Base-by-base conservation (phyloP, 2,113 vertebrate genomes). In the Dicerorhinus sumatrensis region DNA sequence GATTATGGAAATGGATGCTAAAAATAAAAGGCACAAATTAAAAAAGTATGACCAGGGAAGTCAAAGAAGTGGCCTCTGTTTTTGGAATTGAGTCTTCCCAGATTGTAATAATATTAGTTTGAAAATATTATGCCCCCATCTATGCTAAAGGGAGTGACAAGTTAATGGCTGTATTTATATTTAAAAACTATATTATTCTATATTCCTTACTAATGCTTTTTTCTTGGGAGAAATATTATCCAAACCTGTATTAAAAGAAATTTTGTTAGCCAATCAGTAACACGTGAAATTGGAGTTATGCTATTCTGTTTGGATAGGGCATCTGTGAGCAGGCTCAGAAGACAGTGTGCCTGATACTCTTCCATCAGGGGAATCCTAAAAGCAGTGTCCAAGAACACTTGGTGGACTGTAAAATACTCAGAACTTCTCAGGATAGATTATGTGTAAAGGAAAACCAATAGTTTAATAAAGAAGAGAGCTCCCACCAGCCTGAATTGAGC, bases 21-120 rank as follows among this genome's bases (percentile, higher is more conserved):
- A 97, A 97, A 98, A 96, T 97, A 80, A 84, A 92, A 95, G 23
- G 91, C n/a, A 97, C 89, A 97, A 96, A 31, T 94, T 12, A 97
- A 91, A 85, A 97, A 98, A 69, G 79, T 72, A 95, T 95, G 85
- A 92, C 8, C 23, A 72, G 36, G 25, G 17, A 86, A 88, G 72
- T 92, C n/a, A 63, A 94, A 81, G 46, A 36, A 86, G 21, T 56
- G 18, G 1, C 8, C 62, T 58, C 7, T 80, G 17, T 25, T 91
- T 96, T 65, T 67, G 39, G 33, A 31, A 82, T 67, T 48, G 69
- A 58, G 17, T 58, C 36, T 92, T 94, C 31, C 3, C 36, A 94
- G 14, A 90, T 94, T 94, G 36, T 75, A 97, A 25, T n/a, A 82
- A 48, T 75, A 80, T 81, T 90, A 51, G 10, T 83, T 96, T 95